Conservation (phyloP, 2,113 vertebrate genomes). For the Danionella cerebrum region DNA sequence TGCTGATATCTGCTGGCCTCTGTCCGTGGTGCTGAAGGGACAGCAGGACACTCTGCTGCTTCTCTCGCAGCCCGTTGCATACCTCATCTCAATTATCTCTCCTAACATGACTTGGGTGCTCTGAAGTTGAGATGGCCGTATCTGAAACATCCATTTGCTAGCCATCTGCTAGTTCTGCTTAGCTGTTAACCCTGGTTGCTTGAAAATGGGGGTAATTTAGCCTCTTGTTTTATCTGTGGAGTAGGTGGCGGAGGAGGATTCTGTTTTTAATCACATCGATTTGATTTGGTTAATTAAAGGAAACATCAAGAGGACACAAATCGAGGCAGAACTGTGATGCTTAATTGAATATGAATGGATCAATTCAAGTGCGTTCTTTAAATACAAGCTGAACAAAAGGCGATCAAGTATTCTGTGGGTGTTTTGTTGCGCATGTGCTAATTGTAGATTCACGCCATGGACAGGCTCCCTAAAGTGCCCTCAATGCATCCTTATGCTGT, state of each 20-base stretch:
- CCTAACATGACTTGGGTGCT: not conserved
- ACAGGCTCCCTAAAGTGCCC: constrained; percentile 7
- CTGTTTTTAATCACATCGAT: constrained; percentile 46
- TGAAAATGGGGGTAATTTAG: constrained; percentile 22
- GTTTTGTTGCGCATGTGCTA: constrained; percentile 19
- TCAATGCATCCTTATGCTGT: constrained; percentile 19
- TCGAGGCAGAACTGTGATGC: constrained; percentile 26
- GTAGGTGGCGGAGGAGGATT: constrained; percentile 32
- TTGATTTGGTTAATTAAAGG: constrained; percentile 48
- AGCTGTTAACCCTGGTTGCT: not conserved
- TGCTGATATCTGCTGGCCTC: constrained; percentile 18
- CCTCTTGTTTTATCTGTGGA: not conserved
- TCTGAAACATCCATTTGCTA: not conserved
- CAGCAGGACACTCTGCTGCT: not conserved
- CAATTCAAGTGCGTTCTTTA: constrained; percentile 40
- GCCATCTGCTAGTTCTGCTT: constrained; percentile 19
- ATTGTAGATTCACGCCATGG: constrained; percentile 10
- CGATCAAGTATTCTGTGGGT: constrained; percentile 11
- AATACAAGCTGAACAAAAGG: constrained; percentile 33
- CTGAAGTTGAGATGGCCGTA: constrained; percentile 7
- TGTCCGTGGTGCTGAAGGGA: constrained; percentile 22
- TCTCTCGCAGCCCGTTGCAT: not conserved
- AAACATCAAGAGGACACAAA: constrained; percentile 40
- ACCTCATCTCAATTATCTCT: constrained; percentile 7
- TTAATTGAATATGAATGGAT: constrained; percentile 45